These are phyloP conservation scores for Gallinago jamesoni DNA, from an alignment of 2,113 vertebrate genomes.

Conservation along the genomic window DNA sequence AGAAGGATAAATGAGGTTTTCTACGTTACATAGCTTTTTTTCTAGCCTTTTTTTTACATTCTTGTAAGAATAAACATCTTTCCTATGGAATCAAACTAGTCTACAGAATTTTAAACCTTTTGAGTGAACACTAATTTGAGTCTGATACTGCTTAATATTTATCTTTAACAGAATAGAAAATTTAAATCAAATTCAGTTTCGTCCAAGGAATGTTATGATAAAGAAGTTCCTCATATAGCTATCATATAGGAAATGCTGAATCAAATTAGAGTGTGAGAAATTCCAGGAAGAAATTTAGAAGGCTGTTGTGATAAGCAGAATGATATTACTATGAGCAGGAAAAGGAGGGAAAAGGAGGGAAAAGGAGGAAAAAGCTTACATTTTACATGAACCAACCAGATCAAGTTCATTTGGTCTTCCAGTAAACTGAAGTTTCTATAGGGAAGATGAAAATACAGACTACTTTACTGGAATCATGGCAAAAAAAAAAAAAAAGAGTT, in stretches of 20 bases:
- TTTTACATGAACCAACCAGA: background rate
- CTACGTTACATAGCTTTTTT: background rate
- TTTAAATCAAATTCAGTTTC: background rate
- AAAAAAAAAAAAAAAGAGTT: background rate
- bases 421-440: background rate
- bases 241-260: background rate
- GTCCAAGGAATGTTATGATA: background rate
- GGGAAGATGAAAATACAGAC: background rate
- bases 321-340: background rate
- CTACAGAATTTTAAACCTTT: background rate
- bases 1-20: background rate
- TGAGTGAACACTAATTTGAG: background rate
- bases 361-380: background rate
- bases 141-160: background rate
- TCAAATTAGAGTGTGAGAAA: background rate
- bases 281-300: background rate
- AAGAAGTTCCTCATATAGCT: background rate
- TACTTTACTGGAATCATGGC: background rate
- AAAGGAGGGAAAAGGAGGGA: background rate
- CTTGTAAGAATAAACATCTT: background rate
- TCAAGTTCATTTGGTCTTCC: background rate
- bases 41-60: background rate
- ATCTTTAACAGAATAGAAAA: background rate
- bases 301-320: background rate
- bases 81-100: background rate